Percentiles rank a stretch among this genome's conserved stretches.
These are phyloP conservation scores for Chionoecetes opilio DNA, from an alignment of 1,140 invertebrate species.

Conservation along the genomic window DNA sequence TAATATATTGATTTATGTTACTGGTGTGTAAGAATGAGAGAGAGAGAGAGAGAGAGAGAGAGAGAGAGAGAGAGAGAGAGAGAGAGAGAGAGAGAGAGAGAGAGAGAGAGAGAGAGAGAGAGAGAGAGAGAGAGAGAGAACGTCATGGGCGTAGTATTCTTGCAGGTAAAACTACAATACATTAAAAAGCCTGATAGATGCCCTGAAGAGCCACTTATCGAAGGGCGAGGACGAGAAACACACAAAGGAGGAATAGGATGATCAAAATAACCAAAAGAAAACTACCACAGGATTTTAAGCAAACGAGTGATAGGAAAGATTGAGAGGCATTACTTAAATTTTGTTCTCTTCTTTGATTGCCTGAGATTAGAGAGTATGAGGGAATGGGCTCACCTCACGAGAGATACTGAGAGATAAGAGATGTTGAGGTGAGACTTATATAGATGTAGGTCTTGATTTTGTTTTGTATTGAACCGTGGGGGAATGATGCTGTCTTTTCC, in stretches of 20 bases:
- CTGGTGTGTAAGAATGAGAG: neutral
- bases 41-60: constrained; percentile 53
- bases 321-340: neutral
- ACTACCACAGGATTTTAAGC: neutral
- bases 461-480: neutral
- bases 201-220: neutral
- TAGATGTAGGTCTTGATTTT: no score
- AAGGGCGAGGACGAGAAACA: neutral
- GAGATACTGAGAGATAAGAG: neutral
- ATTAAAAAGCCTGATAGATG: neutral
- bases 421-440: neutral
- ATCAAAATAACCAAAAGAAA: neutral
- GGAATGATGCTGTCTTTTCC: no score
- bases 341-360: neutral
- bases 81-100: neutral
- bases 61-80: neutral
- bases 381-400: neutral
- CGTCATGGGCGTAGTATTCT: no score
- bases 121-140: neutral
- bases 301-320: neutral
- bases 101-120: neutral
- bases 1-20: no score
- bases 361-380: neutral
- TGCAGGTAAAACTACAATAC: no score
- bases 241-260: neutral